Evolutionary conservation across 2,797 vertebrate genomes (phyloP).

Genomic region (Brotula barbata): DNA sequence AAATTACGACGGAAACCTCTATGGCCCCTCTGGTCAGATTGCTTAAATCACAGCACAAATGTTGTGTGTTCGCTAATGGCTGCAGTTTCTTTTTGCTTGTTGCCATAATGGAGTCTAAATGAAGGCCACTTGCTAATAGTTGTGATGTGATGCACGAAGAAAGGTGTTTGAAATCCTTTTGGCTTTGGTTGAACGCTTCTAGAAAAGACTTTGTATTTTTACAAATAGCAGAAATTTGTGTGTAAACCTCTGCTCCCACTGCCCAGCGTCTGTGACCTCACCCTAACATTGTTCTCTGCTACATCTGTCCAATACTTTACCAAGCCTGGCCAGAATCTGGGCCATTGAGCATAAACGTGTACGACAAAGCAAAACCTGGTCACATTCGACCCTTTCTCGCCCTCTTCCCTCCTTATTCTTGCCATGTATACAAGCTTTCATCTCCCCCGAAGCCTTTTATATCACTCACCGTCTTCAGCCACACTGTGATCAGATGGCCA

Average conservation of each 20-base stretch:
- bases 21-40: slow-evolving; percentile 28
- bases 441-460: background rate
- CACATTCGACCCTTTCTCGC: background rate
- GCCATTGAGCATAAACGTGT: no score
- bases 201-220: slow-evolving; percentile 3
- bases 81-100: slow-evolving; percentile 37
- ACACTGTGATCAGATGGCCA: slow-evolving; percentile 45
- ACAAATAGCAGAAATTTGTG: background rate
- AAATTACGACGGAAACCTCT: slow-evolving; percentile 36
- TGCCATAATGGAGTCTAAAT: slow-evolving; percentile 1
- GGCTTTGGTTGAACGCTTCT: background rate
- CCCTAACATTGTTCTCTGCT: no score
- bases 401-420: background rate
- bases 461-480: slow-evolving; percentile 41
- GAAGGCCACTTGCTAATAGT: background rate
- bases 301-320: background rate
- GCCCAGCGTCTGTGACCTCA: background rate
- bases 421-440: background rate
- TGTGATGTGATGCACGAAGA: slow-evolving; percentile 1
- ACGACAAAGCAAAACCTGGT: no score
- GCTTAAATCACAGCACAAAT: slow-evolving; percentile 32
- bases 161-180: background rate
- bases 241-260: slow-evolving; percentile 1
- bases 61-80: slow-evolving; percentile 13
- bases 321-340: background rate